Evolutionary conservation across 2,797 vertebrate species (phyloP).

Genomic region (Scolopax bukidnonensis): DNA sequence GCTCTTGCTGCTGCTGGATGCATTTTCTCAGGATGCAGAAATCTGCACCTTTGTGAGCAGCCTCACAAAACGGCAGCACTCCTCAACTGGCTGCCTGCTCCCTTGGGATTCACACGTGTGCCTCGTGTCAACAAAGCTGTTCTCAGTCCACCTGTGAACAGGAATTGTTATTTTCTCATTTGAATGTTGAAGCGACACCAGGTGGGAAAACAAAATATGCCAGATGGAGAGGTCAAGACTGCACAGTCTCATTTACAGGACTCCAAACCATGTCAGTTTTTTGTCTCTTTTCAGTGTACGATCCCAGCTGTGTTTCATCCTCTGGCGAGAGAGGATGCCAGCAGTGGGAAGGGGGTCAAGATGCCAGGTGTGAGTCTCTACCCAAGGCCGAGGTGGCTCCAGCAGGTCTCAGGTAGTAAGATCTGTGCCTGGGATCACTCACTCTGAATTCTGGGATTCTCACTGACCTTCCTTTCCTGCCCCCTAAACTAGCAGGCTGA

Average conservation of each 20-base stretch:
- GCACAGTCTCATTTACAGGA: background rate
- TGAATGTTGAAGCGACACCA: background rate
- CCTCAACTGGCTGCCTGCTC: background rate
- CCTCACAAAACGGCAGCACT: background rate
- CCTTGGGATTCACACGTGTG: background rate
- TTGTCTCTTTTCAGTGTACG: fast-evolving
- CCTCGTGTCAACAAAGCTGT: background rate
- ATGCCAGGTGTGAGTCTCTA: background rate
- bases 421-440: background rate
- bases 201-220: background rate
- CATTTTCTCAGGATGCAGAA: background rate
- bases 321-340: background rate
- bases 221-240: background rate
- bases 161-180: background rate
- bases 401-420: background rate
- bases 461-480: background rate
- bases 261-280: background rate
- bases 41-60: background rate
- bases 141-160: background rate
- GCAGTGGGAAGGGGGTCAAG: background rate
- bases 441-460: background rate
- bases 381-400: background rate
- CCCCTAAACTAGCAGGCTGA: fast-evolving
- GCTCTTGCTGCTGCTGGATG: background rate
- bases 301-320: background rate